A percentile compares a stretch with the other conserved stretches of the same genome.
These are phyloP conservation scores for Scarus forsteni DNA, from an alignment of 2,797 vertebrate species.

Conservation along the genomic window DNA sequence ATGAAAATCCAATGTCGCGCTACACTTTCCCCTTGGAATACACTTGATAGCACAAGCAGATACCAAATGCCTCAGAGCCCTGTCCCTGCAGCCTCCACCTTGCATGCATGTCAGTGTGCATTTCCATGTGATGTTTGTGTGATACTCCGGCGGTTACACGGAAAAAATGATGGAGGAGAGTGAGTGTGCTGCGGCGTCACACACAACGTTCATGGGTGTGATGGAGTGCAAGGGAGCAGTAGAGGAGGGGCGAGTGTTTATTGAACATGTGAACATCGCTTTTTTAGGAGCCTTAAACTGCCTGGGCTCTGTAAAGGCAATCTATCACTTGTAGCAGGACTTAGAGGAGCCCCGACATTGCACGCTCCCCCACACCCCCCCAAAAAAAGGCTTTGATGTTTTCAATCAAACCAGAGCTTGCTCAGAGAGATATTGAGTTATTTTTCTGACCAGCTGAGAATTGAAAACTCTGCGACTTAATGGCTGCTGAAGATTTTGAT, in stretches of 20 bases:
- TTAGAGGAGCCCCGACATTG: conserved; percentile 34
- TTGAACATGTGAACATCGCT: conserved; percentile 55
- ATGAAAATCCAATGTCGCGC: conserved; percentile 81
- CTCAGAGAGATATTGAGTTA: neutral
- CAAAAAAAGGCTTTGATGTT: conserved; percentile 37
- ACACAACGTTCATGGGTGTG: conserved; percentile 19
- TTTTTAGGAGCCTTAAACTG: conserved; percentile 50
- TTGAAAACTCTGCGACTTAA: neutral
- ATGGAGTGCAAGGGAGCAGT: conserved; percentile 35
- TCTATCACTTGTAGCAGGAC: conserved; percentile 54
- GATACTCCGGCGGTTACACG: conserved; percentile 14
- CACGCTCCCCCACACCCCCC: conserved; percentile 14
- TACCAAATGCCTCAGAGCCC: conserved; percentile 33
- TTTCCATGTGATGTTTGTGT: conserved; percentile 40
- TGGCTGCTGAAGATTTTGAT: neutral
- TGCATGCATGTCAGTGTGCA: conserved; percentile 36
- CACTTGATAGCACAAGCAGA: conserved; percentile 66
- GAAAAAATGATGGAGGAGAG: conserved; percentile 27
- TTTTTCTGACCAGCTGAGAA: conserved; percentile 7
- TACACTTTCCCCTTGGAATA: conserved; percentile 71
- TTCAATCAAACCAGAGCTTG: conserved; percentile 29
- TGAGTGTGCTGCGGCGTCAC: conserved; percentile 10
- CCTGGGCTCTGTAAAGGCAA: conserved; percentile 43
- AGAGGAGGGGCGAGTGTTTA: conserved; percentile 46
- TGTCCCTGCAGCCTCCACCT: conserved; percentile 17